A percentile compares a stretch with the other conserved stretches of the same genome.
These are phyloP conservation scores for Siniperca chuatsi DNA, from an alignment of 2,113 vertebrate genomes.

Conservation along the genomic window DNA sequence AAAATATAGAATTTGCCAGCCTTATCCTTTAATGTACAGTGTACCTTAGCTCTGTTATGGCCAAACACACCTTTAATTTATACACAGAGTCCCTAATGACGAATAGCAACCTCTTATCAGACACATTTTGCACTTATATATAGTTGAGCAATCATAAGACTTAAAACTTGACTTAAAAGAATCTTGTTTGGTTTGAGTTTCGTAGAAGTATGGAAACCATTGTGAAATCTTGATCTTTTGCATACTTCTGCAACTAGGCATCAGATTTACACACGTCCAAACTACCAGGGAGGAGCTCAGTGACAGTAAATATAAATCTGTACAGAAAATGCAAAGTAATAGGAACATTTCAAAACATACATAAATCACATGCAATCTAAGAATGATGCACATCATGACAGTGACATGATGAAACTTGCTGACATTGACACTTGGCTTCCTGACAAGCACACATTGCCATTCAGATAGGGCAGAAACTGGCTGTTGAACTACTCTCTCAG, in stretches of 20 bases:
- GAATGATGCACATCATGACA: not conserved
- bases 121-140: not conserved
- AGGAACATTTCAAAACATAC: not conserved
- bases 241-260: not conserved
- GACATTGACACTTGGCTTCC: not conserved
- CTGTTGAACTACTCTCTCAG: not conserved
- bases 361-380: not conserved
- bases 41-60: not conserved
- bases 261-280: not conserved
- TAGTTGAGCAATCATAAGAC: not conserved
- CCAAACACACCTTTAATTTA: not conserved
- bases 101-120: not conserved
- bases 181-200: not conserved
- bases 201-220: not conserved
- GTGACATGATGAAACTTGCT: slow-evolving; percentile 10
- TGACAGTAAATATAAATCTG: not conserved
- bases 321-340: not conserved
- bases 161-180: not conserved
- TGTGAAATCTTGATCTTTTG: not conserved
- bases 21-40: not conserved
- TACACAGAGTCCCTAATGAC: not conserved
- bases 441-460: not conserved
- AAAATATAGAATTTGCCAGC: no score
- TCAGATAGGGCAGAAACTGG: not conserved
- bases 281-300: not conserved